Conservation (phyloP, 2,113 vertebrate species). For the Sylvicapra grimmia region DNA sequence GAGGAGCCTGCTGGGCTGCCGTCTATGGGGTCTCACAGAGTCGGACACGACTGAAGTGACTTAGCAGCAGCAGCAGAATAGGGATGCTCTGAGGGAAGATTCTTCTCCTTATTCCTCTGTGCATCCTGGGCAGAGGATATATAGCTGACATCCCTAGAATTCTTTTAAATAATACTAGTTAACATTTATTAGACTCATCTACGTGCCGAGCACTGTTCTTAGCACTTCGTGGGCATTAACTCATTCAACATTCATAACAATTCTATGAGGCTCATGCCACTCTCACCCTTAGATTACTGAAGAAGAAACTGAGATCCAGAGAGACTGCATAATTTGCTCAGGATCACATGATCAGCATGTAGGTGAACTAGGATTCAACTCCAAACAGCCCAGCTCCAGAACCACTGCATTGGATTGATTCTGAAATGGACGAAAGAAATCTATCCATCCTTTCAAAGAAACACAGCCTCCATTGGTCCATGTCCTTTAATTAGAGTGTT, state of each 20-base stretch:
- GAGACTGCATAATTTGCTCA: neutral
- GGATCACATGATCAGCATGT: neutral
- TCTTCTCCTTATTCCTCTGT: neutral
- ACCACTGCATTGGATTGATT: accelerated
- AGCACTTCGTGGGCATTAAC: neutral
- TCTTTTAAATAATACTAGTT: neutral
- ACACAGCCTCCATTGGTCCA: neutral
- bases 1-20: no score
- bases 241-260: neutral
- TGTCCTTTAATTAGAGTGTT: neutral
- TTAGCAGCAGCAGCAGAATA: neutral
- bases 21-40: no score
- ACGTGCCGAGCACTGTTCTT: neutral
- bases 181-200: neutral
- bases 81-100: neutral
- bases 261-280: neutral
- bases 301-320: neutral
- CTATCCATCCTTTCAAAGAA: neutral
- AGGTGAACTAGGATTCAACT: neutral
- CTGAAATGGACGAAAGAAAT: neutral
- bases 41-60: accelerated
- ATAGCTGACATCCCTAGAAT: neutral
- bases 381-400: neutral
- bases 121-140: neutral
- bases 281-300: neutral